Percentiles rank a stretch among this genome's conserved stretches.
Conservation (phyloP, 2,888 invertebrate species). For the Acanthoscelides obtectus region DNA sequence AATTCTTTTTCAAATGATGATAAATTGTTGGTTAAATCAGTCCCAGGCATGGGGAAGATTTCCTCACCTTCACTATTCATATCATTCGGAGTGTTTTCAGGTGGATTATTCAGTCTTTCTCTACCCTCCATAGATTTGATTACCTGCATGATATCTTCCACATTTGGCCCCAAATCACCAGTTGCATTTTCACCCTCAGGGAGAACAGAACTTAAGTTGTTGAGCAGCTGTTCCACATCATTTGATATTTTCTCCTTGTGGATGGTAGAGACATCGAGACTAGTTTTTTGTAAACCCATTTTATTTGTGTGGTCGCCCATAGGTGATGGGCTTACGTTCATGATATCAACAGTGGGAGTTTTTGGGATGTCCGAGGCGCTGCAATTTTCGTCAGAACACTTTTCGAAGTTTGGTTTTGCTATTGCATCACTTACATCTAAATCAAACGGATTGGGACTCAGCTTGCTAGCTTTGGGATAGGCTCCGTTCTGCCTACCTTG, state of each 20-base stretch:
- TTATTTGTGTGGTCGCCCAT: conserved; percentile 54
- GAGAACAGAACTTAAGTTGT: conserved; percentile 48
- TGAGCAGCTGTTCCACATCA: conserved; percentile 65
- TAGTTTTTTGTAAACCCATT: conserved; percentile 53
- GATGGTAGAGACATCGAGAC: conserved; percentile 49
- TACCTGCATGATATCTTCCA: conserved; percentile 67
- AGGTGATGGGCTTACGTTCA: conserved; percentile 53
- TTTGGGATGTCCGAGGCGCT: conserved; percentile 37
- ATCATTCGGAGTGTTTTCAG: conserved; percentile 29
- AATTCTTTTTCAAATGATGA: conserved; percentile 42
- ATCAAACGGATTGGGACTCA: conserved; percentile 15
- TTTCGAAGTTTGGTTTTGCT: conserved; percentile 36
- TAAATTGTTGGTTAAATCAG: conserved; percentile 38
- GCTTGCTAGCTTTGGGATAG: conserved; percentile 21
- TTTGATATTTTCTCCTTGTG: conserved; percentile 34
- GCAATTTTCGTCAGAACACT: conserved; percentile 28
- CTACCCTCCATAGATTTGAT: conserved; percentile 68
- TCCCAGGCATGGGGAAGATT: conserved; percentile 38
- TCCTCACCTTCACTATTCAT: conserved; percentile 34
- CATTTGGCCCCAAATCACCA: conserved; percentile 54
- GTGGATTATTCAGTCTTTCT: conserved; percentile 38
- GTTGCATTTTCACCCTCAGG: conserved; percentile 40
- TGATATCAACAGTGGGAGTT: conserved; percentile 35
- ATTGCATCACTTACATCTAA: conserved; percentile 22
- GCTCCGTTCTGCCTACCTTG: conserved; percentile 23